phyloP scores from a whole-genome alignment of 1,140 invertebrate species.

The Bombus superbus region DNA sequence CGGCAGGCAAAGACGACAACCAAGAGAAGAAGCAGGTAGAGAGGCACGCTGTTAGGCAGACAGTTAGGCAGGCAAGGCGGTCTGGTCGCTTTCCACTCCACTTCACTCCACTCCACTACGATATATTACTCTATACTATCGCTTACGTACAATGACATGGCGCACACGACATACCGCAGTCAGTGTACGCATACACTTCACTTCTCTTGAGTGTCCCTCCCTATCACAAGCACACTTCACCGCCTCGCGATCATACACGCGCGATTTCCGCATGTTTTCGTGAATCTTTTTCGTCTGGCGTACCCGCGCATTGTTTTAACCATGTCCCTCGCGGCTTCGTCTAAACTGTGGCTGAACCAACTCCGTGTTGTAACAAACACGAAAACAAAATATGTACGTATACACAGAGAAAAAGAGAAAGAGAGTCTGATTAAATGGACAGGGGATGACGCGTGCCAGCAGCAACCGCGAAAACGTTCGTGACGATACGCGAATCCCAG shows the following conservation, averaged over 20 bases:
- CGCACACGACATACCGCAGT: conserved; percentile 60
- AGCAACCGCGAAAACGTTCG: conserved; percentile 30
- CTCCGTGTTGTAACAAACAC: neutral
- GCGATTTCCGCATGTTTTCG: conserved; percentile 59
- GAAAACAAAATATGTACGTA: conserved; percentile 11
- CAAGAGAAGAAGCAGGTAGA: conserved; percentile 2
- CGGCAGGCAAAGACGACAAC: conserved; percentile 24
- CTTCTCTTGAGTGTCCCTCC: conserved; percentile 39
- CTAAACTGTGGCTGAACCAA: neutral
- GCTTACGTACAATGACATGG: conserved; percentile 57
- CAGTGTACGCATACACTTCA: conserved; percentile 60
- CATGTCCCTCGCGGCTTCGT: neutral
- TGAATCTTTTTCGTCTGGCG: conserved; percentile 17
- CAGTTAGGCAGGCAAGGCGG: conserved; percentile 52
- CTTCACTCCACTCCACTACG: conserved; percentile 57
- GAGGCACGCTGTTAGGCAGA: conserved; percentile 47
- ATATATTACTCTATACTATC: conserved; percentile 52
- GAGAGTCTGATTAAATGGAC: neutral
- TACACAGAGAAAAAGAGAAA: neutral
- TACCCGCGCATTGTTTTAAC: conserved; percentile 30
- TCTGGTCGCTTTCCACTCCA: conserved; percentile 58
- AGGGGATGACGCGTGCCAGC: conserved; percentile 32
- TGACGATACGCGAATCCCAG: conserved; percentile 39
- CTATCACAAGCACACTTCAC: conserved; percentile 49
- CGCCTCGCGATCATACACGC: conserved; percentile 51